Base-by-base conservation (phyloP, 2,797 vertebrate genomes). In the Sphaeramia orbicularis region DNA sequence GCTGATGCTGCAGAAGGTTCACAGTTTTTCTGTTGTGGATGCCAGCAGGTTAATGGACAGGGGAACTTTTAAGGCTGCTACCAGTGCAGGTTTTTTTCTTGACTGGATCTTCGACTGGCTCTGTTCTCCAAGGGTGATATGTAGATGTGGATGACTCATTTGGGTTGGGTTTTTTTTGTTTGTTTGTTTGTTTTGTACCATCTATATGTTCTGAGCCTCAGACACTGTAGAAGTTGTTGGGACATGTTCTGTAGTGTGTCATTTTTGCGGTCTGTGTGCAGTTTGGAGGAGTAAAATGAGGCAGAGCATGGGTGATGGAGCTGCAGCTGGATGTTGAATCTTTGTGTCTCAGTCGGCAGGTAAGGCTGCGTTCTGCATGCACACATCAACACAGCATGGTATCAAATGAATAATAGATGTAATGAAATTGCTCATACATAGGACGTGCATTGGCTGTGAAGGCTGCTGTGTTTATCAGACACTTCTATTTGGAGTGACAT, bases 41-140 rank as follows among this genome's bases (percentile, higher is more conserved):
- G 72, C 73, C 58, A 19, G 32, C 51, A 54, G 49, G 16, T 40
- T 43, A 24, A 66, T 12, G 37, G 36, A 67, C 36, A 42, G 30
- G 47, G 73, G 19, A 91, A 92, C 83, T 90, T 90, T 83, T 78
- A 55, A 48, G 27, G 53, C 45, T 60, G 67, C 69, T 41, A n/a
- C 54, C 71, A 60, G 65, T 14, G 38, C 52, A 78, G 56, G 68
- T 65, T 67, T 66, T 63, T 55, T 36, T 16, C 13, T 48, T 74
- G 2, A 82, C 51, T 64, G 54, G 12, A 40, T 63, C 41, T 37
- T 61, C 58, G 45, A 59, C 60, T 63, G 42, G 6, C 69, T 73
- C 36, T 0, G 27, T 12, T 62, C 50, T 55, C 30, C 70, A 64
- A 52, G 64, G 71, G 42, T 35, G 7, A 18, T 66, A 18, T 62